Percentiles rank a stretch among this genome's conserved stretches.
phyloP scores from a whole-genome alignment of 2,797 vertebrate species.

The Pseudochirops corinnae region DNA sequence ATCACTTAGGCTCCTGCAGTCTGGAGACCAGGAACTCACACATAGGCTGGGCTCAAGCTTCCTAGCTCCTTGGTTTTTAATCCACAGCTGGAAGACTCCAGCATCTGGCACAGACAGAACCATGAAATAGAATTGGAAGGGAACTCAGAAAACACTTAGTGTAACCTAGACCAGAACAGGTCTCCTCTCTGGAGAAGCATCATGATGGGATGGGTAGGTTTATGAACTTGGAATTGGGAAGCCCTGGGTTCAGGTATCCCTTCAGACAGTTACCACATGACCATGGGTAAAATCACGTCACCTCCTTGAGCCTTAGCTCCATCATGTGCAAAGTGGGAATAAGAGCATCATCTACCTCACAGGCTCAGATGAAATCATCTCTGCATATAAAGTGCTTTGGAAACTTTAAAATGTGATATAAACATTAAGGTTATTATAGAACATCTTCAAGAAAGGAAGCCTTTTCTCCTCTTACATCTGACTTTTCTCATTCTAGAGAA shows the following conservation, averaged over 20 bases:
- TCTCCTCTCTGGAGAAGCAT: neutral
- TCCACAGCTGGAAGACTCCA: neutral
- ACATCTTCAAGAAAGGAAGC: neutral
- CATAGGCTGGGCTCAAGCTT: neutral
- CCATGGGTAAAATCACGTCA: neutral
- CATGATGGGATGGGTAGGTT: neutral
- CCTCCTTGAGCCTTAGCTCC: slow-evolving; percentile 11
- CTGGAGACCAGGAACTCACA: neutral
- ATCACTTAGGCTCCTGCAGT: neutral
- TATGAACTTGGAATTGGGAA: neutral
- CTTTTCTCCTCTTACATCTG: neutral
- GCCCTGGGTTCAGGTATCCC: neutral
- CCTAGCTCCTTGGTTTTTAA: neutral
- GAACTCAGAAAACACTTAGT: neutral
- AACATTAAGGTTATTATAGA: neutral
- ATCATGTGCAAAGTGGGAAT: neutral
- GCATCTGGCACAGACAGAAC: neutral
- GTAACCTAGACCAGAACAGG: neutral
- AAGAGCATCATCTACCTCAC: neutral
- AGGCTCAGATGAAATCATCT: neutral
- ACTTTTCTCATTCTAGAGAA: neutral
- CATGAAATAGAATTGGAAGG: neutral
- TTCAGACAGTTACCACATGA: neutral
- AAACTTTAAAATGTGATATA: neutral
- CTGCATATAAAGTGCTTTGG: neutral